Conservation (phyloP, 2,797 vertebrate genomes). For the Salarias fasciatus region DNA sequence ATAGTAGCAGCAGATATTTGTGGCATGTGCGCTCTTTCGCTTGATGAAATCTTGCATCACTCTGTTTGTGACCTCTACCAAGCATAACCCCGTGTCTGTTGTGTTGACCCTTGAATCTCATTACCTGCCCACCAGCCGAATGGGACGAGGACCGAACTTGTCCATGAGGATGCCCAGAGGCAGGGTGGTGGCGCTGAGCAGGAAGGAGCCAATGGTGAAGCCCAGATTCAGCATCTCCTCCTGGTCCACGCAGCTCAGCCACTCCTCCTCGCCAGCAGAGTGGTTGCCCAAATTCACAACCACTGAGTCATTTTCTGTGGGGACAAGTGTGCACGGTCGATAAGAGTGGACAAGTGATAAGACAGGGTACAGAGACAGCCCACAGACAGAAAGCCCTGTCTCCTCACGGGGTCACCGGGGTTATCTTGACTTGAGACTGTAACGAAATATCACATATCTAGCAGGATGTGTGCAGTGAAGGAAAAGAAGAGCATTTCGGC, state of each 20-base stretch:
- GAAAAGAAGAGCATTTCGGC: no score
- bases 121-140: conserved; percentile 91
- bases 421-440: no score
- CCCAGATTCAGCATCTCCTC: conserved; percentile 92
- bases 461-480: no score
- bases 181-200: conserved; percentile 90
- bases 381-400: no score
- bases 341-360: neutral
- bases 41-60: no score
- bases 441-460: no score
- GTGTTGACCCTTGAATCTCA: no score
- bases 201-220: conserved; percentile 92
- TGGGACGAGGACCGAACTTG: conserved; percentile 86
- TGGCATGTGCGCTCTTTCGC: no score
- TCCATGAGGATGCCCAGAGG: conserved; percentile 88
- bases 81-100: neutral
- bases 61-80: neutral
- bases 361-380: neutral
- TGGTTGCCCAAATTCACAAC: conserved; percentile 37
- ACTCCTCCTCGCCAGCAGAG: conserved; percentile 16
- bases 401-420: no score
- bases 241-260: conserved; percentile 86
- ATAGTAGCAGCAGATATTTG: neutral
- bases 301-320: conserved; percentile 69
- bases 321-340: neutral